Conservation (phyloP, 2,797 vertebrate species). For the Rousettus madagascariensis region DNA sequence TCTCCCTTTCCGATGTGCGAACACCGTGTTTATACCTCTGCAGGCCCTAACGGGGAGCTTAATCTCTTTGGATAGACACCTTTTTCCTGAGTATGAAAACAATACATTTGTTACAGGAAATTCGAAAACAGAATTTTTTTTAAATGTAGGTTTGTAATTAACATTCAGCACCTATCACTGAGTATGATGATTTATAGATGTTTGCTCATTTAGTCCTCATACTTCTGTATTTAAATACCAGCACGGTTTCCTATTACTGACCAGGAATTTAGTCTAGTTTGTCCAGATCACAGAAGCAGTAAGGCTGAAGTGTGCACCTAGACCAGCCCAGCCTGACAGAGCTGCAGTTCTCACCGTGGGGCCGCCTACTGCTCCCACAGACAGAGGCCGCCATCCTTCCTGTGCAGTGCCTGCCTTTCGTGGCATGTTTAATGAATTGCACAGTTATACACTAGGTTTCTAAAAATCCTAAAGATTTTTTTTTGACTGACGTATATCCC, state of each 20-base stretch:
- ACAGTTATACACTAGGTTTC: neutral
- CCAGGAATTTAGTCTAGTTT: neutral
- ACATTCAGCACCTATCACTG: neutral
- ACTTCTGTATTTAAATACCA: neutral
- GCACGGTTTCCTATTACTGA: neutral
- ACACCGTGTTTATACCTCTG: neutral
- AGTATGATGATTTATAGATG: neutral
- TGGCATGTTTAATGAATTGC: neutral
- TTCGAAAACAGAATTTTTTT: neutral
- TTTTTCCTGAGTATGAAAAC: neutral
- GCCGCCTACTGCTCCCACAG: neutral
- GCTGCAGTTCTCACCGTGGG: too few relatives aligned
- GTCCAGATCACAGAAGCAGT: neutral
- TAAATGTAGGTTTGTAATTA: neutral
- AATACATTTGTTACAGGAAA: neutral
- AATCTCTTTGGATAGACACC: neutral
- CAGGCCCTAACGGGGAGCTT: neutral
- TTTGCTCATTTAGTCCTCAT: neutral
- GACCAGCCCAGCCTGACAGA: neutral
- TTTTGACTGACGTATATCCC: neutral
- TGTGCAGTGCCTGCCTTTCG: neutral
- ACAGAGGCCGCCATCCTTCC: fast-evolving
- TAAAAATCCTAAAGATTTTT: neutral
- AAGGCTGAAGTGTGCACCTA: too few relatives aligned
- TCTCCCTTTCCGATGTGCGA: neutral